Percentiles rank a stretch among this genome's conserved stretches.
These are phyloP conservation scores for Syrrhaptes paradoxus DNA, from an alignment of 2,113 vertebrate species.

Conservation along the genomic window DNA sequence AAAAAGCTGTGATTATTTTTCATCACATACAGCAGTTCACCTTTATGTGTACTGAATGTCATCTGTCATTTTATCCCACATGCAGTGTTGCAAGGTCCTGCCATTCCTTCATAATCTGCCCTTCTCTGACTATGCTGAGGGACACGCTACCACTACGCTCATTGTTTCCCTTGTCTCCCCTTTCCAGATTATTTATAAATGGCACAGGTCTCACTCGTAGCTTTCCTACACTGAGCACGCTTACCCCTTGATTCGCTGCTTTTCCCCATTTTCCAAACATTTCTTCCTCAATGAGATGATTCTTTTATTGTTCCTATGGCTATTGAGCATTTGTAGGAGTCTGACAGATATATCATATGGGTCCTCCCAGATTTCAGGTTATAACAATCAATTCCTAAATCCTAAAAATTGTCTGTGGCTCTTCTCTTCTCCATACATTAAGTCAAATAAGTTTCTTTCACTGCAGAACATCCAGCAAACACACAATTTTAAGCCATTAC, in stretches of 20 bases:
- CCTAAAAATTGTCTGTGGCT: not conserved
- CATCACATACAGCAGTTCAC: not conserved
- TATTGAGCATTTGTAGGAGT: not conserved
- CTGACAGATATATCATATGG: not conserved
- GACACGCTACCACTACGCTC: not conserved
- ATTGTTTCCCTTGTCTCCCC: not conserved
- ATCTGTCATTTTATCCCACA: not conserved
- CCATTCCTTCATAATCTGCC: not conserved
- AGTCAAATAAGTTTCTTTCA: not conserved
- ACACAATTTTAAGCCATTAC: not conserved
- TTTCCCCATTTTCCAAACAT: not conserved
- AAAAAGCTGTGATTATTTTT: not conserved
- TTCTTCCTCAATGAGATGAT: not conserved
- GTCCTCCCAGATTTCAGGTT: not conserved
- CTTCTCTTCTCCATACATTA: not conserved
- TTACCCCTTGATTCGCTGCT: not conserved
- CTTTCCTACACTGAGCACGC: not conserved
- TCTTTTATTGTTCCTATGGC: not conserved
- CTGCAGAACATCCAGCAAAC: not conserved
- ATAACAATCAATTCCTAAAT: not conserved
- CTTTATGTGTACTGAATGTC: not conserved
- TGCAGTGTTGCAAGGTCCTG: not conserved
- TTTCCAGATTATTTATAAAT: not conserved
- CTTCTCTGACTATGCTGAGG: not conserved
- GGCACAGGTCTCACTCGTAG: not conserved